Conservation (phyloP, 2,797 vertebrate species). For the Cyprinodon diabolis region DNA sequence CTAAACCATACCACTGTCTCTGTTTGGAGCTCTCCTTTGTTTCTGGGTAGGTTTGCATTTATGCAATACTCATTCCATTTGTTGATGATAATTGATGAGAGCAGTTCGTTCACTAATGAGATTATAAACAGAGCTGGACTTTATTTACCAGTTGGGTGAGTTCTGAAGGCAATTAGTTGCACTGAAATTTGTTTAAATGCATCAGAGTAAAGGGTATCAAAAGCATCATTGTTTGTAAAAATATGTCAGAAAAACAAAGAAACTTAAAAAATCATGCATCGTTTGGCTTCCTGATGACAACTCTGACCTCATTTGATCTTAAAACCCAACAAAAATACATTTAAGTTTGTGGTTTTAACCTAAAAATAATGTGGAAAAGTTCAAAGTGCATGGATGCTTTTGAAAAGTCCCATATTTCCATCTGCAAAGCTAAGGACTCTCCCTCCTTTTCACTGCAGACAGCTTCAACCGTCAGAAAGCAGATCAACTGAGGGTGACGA, state of each 20-base stretch:
- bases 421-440: constrained; percentile 5
- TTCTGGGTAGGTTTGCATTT: background rate
- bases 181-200: background rate
- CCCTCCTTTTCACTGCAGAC: background rate
- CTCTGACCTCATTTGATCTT: background rate
- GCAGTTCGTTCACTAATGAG: background rate
- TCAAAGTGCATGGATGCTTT: background rate
- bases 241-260: too few relatives aligned
- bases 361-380: background rate
- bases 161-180: background rate
- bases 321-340: background rate
- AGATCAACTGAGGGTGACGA: constrained; percentile 37
- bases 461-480: constrained; percentile 1
- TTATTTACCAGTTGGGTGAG: background rate
- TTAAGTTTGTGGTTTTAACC: background rate
- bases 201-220: background rate
- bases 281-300: too few relatives aligned
- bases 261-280: too few relatives aligned
- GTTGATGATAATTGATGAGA: background rate
- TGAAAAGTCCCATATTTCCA: background rate
- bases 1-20: background rate
- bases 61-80: background rate
- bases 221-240: too few relatives aligned
- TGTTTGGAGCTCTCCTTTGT: background rate
- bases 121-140: background rate